phyloP scores from a whole-genome alignment of 2,888 invertebrate species.

The Sussaba pulchella region DNA sequence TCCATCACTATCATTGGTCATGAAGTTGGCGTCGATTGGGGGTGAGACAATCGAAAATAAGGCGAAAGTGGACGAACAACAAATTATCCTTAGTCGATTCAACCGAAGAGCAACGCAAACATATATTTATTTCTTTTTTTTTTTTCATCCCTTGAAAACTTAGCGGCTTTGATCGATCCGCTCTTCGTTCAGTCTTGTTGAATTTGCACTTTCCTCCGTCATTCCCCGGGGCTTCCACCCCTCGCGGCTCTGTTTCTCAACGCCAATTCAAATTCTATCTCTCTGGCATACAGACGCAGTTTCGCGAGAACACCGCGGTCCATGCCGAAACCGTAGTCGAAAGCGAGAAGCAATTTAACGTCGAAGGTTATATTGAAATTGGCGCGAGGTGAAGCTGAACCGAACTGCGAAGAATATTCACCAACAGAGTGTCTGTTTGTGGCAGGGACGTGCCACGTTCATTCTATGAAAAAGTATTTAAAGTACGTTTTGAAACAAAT shows the following conservation, averaged over 20 bases:
- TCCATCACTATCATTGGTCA: slow-evolving; percentile 46
- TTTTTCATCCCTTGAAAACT: neutral
- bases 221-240: no score
- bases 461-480: no score
- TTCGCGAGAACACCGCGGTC: slow-evolving; percentile 5
- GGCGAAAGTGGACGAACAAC: slow-evolving; percentile 30
- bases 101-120: slow-evolving; percentile 46
- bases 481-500: no score
- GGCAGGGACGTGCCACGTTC: no score
- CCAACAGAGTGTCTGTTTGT: slow-evolving; percentile 13
- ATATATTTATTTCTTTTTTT: neutral
- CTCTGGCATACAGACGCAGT: slow-evolving; percentile 2
- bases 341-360: slow-evolving; percentile 20
- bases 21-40: slow-evolving; percentile 36
- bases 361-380: slow-evolving; percentile 25
- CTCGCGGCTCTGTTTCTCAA: neutral
- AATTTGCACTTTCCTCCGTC: slow-evolving; percentile 9
- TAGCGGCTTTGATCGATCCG: slow-evolving; percentile 14
- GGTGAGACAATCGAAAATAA: slow-evolving; percentile 10
- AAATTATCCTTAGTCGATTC: slow-evolving; percentile 57
- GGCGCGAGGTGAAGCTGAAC: slow-evolving; percentile 28
- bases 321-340: neutral
- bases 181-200: slow-evolving; percentile 22
- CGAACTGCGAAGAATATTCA: slow-evolving; percentile 5
- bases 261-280: slow-evolving; percentile 13